These are phyloP conservation scores for Arothron firmamentum DNA, from an alignment of 2,113 vertebrate species.

Conservation along the genomic window DNA sequence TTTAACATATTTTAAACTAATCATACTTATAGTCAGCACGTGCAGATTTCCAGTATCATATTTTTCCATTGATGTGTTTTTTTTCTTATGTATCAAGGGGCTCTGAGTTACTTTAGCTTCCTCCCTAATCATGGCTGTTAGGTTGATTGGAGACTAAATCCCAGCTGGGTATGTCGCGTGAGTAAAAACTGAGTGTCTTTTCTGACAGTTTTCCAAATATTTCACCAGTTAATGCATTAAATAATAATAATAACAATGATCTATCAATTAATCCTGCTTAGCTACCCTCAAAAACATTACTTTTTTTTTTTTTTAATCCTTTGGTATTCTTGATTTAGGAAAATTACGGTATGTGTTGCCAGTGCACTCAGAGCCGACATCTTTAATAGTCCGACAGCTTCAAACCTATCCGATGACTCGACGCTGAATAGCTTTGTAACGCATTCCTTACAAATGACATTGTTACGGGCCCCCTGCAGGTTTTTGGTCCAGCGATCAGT, in stretches of 20 bases:
- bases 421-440: slow-evolving; percentile 41
- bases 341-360: slow-evolving; percentile 19
- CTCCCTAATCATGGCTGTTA: too few species aligned
- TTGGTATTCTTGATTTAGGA: slow-evolving; percentile 23
- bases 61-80: too few species aligned
- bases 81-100: not conserved
- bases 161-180: too few species aligned
- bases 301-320: not conserved
- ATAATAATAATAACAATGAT: too few species aligned
- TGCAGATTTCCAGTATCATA: too few species aligned
- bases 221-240: too few species aligned
- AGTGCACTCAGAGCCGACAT: slow-evolving; percentile 21
- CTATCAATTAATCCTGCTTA: not conserved
- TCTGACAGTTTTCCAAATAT: too few species aligned
- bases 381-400: slow-evolving; percentile 33
- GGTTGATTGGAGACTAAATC: too few species aligned
- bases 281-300: slow-evolving; percentile 4
- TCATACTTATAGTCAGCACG: too few species aligned
- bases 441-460: slow-evolving; percentile 59
- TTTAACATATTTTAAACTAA: too few species aligned
- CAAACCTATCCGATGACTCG: slow-evolving; percentile 43
- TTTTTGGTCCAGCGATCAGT: slow-evolving; percentile 50
- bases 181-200: too few species aligned
- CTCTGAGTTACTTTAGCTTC: not conserved
- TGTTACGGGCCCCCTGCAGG: slow-evolving; percentile 52